Evolutionary conservation across 2,797 vertebrate species (phyloP), one percentile per base, ranked within the genome.

Genomic region (Eidolon dupreanum): DNA sequence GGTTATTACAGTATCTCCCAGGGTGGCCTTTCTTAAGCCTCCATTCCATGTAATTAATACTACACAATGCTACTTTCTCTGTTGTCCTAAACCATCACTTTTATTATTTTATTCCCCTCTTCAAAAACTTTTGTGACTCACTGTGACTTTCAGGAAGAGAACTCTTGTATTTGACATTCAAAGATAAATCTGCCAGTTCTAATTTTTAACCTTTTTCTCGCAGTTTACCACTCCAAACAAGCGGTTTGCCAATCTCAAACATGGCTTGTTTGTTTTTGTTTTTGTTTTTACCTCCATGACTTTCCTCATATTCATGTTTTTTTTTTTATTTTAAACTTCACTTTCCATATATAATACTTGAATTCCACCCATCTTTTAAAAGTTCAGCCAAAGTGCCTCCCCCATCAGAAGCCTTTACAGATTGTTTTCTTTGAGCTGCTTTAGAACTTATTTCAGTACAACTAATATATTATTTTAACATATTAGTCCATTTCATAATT

Each of bases 381-480:
- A 8, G 63, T 92, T 78, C 63, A 87, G 41, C 0, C 0, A 26
- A 68, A 81, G 33, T 63, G 3, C 6, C 13, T 73, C 61, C 22
- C 11, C 8, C 2, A 1, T 87, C 9, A 81, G n/a, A 71, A 90
- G 3, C 9, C 6, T 49, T 83, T 63, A 77, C 3, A 61, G 51
- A 70, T 33, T 78, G 36, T 53, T 94, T 57, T 75, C 38, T 73
- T 68, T 89, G 24, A 90, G 43, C 28, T 77, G 38, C 12, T 57
- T 90, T 65, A 84, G 15, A n/a, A 82, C 8, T 89, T 90, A 93
- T 65, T 90, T 96, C 63, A 77, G 9, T 53, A 43, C 24, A 88
- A 75, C 13, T n/a, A 84, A 81, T 81, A 49, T 6, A 84, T 95
- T 8, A 90, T 93, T 83, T 89, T 70, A 89, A 68, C 16, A 53